phyloP scores from a whole-genome alignment of 2,113 vertebrate species.

The Hylia prasina region DNA sequence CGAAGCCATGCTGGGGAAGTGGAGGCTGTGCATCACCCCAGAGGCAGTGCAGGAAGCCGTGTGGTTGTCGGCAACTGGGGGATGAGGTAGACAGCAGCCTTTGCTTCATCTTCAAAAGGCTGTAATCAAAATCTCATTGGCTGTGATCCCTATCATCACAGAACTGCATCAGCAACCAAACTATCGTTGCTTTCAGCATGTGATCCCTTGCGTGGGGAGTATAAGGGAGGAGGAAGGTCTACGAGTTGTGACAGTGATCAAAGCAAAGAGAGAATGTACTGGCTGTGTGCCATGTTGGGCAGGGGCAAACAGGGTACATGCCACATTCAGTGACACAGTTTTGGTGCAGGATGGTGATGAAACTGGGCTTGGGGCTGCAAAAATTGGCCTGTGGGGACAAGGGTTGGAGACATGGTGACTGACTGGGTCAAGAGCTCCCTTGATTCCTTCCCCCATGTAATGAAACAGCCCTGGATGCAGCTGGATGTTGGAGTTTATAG shows the following conservation, averaged over 20 bases:
- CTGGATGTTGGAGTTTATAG: neutral
- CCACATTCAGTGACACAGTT: neutral
- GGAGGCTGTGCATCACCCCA: neutral
- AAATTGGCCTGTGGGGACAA: neutral
- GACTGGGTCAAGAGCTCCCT: neutral
- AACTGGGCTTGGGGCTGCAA: neutral
- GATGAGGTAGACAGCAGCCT: neutral
- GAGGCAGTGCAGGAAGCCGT: neutral
- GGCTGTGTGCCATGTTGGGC: neutral
- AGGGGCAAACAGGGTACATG: neutral
- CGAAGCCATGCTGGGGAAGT: rapidly evolving
- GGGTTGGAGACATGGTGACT: neutral
- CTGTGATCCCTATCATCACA: neutral
- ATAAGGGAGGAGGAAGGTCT: neutral
- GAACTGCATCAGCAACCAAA: neutral
- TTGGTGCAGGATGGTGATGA: neutral
- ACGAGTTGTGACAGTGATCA: neutral
- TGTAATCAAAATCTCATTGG: neutral
- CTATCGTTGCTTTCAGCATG: neutral
- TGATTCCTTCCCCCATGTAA: neutral
- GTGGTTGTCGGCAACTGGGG: neutral
- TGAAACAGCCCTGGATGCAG: neutral
- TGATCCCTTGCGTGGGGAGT: neutral
- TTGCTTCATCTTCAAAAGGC: neutral
- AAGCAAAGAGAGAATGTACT: neutral